Evolutionary conservation across 2,888 invertebrate species (phyloP).

Genomic region (Oligia fasciuncula): DNA sequence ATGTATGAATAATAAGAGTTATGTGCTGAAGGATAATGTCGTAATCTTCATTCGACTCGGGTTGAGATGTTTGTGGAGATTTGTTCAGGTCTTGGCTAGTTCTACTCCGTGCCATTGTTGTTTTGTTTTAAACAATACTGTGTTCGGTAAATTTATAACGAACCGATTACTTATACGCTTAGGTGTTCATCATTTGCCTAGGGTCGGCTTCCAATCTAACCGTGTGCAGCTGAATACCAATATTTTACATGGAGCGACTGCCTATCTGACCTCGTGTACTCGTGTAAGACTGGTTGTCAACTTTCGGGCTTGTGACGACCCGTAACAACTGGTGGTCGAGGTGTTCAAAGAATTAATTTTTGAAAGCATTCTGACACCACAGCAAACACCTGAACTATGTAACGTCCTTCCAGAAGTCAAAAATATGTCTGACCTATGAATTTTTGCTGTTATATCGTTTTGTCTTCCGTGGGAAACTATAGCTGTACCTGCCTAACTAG

Average conservation of each 20-base stretch:
- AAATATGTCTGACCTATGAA: background rate
- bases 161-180: background rate
- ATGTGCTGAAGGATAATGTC: slow-evolving; percentile 48
- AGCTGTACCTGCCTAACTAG: background rate
- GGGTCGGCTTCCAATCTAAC: background rate
- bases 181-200: background rate
- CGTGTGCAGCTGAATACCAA: background rate
- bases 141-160: background rate
- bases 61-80: slow-evolving; percentile 44
- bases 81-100: slow-evolving; percentile 26
- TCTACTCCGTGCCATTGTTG: background rate
- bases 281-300: background rate
- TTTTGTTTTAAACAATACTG: slow-evolving; percentile 3
- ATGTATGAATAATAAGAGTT: slow-evolving; percentile 53
- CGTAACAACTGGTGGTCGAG: background rate
- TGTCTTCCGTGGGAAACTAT: background rate
- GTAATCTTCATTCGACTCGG: slow-evolving; percentile 54
- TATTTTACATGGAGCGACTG: background rate
- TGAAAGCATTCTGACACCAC: too few relatives aligned
- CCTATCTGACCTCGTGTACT: background rate
- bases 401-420: background rate
- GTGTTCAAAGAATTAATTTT: background rate
- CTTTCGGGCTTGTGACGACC: background rate
- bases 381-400: background rate
- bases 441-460: background rate